phyloP scores from a whole-genome alignment of 2,797 vertebrate genomes.

The Poecilia gillii region DNA sequence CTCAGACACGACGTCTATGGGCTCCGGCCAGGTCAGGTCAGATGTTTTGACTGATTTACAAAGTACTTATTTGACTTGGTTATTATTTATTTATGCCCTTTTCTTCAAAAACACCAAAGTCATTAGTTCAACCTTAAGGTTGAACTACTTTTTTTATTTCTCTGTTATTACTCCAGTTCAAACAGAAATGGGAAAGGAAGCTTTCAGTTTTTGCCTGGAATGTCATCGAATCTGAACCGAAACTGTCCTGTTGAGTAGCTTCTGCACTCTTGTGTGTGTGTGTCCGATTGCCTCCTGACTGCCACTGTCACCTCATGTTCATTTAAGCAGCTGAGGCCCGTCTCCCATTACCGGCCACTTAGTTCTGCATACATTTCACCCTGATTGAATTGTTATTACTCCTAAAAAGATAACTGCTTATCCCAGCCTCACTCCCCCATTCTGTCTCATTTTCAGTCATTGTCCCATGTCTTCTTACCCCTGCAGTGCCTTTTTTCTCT shows the following conservation, averaged over 20 bases:
- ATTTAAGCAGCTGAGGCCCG: slow-evolving; percentile 42
- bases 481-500: slow-evolving; percentile 14
- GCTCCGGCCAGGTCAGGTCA: no score
- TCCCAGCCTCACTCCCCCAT: slow-evolving; percentile 16
- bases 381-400: slow-evolving; percentile 77
- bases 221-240: no score
- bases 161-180: no score
- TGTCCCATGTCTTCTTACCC: slow-evolving; percentile 16
- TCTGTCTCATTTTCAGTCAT: slow-evolving; percentile 24
- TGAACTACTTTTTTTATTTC: no score
- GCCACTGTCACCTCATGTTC: slow-evolving; percentile 9
- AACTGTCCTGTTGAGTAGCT: not conserved
- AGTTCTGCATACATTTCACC: slow-evolving; percentile 74
- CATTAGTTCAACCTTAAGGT: no score
- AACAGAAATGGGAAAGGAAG: no score
- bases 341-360: slow-evolving; percentile 77
- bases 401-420: slow-evolving; percentile 53
- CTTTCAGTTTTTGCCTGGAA: no score
- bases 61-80: not conserved
- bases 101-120: not conserved
- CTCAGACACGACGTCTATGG: no score
- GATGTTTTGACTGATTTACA: not conserved
- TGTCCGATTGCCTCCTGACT: slow-evolving; percentile 3
- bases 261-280: not conserved
- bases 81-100: not conserved